phyloP scores from a whole-genome alignment of 1,140 invertebrate genomes.

The Holcopasites calliopsidis region DNA sequence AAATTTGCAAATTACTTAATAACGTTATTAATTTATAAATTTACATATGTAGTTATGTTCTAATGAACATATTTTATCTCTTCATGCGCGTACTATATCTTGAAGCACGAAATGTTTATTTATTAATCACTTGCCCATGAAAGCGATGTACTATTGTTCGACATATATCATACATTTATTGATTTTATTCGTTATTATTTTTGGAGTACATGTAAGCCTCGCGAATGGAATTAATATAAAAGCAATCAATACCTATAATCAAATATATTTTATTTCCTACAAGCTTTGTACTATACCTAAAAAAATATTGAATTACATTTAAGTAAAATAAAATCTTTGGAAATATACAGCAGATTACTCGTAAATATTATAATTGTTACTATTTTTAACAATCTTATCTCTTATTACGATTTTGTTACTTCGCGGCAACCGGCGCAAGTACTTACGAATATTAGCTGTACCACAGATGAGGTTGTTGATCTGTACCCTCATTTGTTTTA shows the following conservation, averaged over 20 bases:
- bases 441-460: not conserved
- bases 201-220: no score
- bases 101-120: not conserved
- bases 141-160: not conserved
- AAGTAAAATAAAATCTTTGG: not conserved
- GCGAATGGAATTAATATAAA: no score
- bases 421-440: not conserved
- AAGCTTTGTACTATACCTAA: no score
- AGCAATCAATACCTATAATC: no score
- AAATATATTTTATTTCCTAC: no score
- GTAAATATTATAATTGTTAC: not conserved
- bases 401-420: not conserved
- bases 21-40: not conserved
- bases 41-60: not conserved
- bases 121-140: not conserved
- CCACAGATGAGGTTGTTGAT: no score
- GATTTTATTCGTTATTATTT: not conserved
- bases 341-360: not conserved
- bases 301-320: not conserved
- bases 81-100: not conserved
- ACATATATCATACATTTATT: not conserved
- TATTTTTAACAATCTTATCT: conserved; percentile 15
- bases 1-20: not conserved
- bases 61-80: not conserved
- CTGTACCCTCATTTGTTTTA: no score